phyloP scores from a whole-genome alignment of 2,797 vertebrate genomes.

The Nyctibius grandis region DNA sequence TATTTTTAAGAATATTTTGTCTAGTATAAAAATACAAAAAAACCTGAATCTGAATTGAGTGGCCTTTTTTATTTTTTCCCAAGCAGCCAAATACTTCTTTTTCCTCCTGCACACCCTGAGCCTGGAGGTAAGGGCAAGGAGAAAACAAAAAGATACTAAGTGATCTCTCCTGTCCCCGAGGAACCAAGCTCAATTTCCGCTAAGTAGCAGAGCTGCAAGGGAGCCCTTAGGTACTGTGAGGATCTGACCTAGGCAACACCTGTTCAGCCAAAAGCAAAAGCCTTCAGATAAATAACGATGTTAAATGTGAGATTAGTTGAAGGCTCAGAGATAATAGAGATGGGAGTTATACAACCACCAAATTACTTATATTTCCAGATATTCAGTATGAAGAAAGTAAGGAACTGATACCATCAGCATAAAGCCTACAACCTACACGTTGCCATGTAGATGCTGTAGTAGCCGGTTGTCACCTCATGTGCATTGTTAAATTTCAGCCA shows the following conservation, averaged over 20 bases:
- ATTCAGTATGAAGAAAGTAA: background rate
- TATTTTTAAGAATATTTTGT: background rate
- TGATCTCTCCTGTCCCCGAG: background rate
- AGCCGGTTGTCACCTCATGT: background rate
- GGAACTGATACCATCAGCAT: background rate
- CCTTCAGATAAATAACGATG: background rate
- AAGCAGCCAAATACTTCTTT: background rate
- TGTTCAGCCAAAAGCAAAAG: background rate
- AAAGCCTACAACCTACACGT: background rate
- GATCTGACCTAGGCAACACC: background rate
- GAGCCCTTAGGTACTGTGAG: background rate
- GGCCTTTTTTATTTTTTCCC: background rate
- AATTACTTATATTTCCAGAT: background rate
- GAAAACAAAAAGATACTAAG: background rate
- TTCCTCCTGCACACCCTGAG: fast-evolving
- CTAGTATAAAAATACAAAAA: background rate
- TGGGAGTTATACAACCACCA: background rate
- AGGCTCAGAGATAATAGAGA: background rate
- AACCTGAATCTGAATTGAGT: background rate
- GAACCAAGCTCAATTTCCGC: background rate
- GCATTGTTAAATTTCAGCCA: background rate
- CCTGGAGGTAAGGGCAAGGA: no score
- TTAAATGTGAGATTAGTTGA: background rate
- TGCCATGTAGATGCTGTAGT: background rate
- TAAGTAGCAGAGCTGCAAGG: background rate